These are phyloP conservation scores for Bostrychus sinensis DNA, from an alignment of 2,113 vertebrate species.

Conservation along the genomic window DNA sequence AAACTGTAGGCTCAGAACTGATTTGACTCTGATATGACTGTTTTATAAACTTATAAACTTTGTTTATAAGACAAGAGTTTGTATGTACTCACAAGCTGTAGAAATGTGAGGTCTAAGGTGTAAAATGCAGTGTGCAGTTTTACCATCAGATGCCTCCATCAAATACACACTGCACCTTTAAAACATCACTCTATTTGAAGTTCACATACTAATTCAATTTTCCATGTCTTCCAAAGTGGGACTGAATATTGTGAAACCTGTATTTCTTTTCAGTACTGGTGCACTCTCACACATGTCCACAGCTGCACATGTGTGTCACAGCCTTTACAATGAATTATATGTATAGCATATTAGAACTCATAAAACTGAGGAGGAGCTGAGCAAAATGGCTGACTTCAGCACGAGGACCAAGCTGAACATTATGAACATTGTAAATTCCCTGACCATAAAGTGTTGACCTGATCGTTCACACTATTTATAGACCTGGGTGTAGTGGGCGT, in stretches of 20 bases:
- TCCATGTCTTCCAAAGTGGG: constrained; percentile 59
- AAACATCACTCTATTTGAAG: not conserved
- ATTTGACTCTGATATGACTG: too few relatives aligned
- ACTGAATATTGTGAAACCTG: constrained; percentile 16
- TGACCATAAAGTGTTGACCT: not conserved
- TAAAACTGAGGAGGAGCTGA: constrained; percentile 47
- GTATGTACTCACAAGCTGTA: too few relatives aligned
- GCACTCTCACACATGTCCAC: constrained; percentile 47
- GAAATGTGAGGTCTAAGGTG: too few relatives aligned
- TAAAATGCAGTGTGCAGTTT: too few relatives aligned
- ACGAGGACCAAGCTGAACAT: constrained; percentile 6
- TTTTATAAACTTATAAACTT: too few relatives aligned
- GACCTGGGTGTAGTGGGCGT: not conserved
- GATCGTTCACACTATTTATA: not conserved
- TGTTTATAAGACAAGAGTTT: too few relatives aligned
- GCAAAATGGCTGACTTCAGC: constrained; percentile 51
- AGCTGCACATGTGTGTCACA: constrained; percentile 52
- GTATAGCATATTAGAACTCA: not conserved
- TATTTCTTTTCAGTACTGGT: constrained; percentile 14
- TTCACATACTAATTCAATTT: not conserved
- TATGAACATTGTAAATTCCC: not conserved
- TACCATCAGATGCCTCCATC: too few relatives aligned
- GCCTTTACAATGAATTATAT: constrained; percentile 25
- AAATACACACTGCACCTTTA: too few relatives aligned
- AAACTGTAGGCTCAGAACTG: too few relatives aligned